phyloP scores from a whole-genome alignment of 2,888 invertebrate species.

The Pachliopta kotzebuea region DNA sequence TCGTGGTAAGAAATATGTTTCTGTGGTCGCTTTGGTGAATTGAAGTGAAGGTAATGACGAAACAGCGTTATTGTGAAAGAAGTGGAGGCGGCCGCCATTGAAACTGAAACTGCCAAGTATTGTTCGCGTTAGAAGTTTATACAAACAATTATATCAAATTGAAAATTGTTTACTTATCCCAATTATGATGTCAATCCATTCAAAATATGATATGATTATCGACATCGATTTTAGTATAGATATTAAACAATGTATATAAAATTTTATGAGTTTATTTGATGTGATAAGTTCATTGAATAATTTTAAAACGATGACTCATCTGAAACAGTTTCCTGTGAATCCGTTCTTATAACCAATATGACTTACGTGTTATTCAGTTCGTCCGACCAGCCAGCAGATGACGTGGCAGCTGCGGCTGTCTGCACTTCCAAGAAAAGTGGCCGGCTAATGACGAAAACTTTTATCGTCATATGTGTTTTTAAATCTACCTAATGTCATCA shows the following conservation, averaged over 20 bases:
- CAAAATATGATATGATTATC: neutral
- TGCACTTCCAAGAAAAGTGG: slow-evolving; percentile 45
- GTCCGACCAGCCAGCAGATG: slow-evolving; percentile 45
- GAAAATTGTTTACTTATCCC: neutral
- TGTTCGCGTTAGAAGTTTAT: slow-evolving; percentile 31
- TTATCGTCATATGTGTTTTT: slow-evolving; percentile 35
- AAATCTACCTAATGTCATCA: slow-evolving; percentile 19
- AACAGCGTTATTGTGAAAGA: slow-evolving; percentile 75
- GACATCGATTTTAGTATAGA: neutral
- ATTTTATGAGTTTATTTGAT: neutral
- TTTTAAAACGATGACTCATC: slow-evolving; percentile 11
- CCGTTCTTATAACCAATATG: slow-evolving; percentile 8
- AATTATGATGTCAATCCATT: neutral
- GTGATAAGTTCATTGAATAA: neutral
- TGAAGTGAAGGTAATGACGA: slow-evolving; percentile 60
- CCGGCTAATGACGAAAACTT: slow-evolving; percentile 35
- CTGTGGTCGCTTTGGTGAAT: slow-evolving; percentile 72
- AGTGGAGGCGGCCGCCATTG: slow-evolving; percentile 51
- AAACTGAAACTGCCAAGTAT: slow-evolving; percentile 36
- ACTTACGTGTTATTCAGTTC: slow-evolving; percentile 29
- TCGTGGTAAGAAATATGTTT: slow-evolving; percentile 36
- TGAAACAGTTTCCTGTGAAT: slow-evolving; percentile 22
- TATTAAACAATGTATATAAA: neutral
- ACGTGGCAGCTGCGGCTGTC: slow-evolving; percentile 44
- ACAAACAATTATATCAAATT: neutral